Evolutionary conservation across 2,113 vertebrate genomes (phyloP).

Genomic region (Albula glossodonta): DNA sequence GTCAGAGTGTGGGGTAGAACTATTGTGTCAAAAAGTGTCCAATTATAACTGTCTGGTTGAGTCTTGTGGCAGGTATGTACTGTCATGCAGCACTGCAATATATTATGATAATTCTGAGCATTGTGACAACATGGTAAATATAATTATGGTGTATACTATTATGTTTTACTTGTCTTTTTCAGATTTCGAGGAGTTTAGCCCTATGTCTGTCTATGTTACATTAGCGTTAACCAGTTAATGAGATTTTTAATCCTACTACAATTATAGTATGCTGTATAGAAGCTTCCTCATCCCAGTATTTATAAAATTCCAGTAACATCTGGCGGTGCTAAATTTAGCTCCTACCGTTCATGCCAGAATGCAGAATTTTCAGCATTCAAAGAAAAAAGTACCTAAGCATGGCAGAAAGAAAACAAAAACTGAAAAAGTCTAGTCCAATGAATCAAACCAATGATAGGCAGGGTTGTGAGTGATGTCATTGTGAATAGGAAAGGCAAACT

Average conservation of each 20-base stretch:
- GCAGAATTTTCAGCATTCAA: neutral
- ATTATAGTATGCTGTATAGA: neutral
- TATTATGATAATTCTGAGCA: neutral
- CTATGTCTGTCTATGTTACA: no score
- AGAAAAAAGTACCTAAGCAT: neutral
- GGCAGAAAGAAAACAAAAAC: neutral
- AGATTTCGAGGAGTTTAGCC: neutral
- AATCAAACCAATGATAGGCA: neutral
- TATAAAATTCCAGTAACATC: neutral
- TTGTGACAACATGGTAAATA: neutral
- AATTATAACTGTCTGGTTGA: neutral
- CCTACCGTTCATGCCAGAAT: neutral
- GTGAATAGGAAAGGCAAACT: slow-evolving; percentile 9
- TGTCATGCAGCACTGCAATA: neutral
- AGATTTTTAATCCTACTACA: neutral
- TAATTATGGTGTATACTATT: neutral
- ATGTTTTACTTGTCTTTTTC: neutral
- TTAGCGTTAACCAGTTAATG: neutral
- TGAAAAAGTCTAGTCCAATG: neutral
- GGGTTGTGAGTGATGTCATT: neutral
- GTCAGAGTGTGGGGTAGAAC: neutral
- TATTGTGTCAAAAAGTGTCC: neutral
- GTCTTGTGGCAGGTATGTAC: neutral
- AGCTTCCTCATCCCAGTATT: neutral
- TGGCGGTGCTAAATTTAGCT: neutral